Conservation (phyloP, 2,888 invertebrate genomes). For the Sisyra nigra region DNA sequence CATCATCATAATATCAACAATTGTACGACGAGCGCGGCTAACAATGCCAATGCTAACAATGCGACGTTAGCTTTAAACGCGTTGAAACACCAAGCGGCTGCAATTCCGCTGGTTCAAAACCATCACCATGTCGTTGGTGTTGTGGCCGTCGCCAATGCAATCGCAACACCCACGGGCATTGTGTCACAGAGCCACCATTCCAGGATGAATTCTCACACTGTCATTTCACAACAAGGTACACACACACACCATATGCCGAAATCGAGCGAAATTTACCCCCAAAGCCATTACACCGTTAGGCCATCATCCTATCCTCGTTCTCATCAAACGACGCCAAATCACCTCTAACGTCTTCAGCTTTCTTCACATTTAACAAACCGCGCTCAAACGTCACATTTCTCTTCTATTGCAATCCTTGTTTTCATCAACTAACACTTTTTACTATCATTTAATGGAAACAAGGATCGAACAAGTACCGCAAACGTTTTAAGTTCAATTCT, state of each 20-base stretch:
- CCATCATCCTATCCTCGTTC: not conserved
- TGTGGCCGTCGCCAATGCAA: not conserved
- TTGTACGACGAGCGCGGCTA: conserved; percentile 31
- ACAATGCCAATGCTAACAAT: not conserved
- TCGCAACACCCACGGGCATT: not conserved
- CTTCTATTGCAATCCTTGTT: too few relatives aligned
- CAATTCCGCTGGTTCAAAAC: conserved; percentile 7
- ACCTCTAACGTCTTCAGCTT: not conserved
- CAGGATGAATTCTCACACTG: conserved; percentile 5
- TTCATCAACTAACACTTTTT: too few relatives aligned
- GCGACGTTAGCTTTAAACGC: not conserved
- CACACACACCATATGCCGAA: not conserved
- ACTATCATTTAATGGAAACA: too few relatives aligned
- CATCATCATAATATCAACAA: conserved; percentile 30
- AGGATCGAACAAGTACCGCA: too few relatives aligned
- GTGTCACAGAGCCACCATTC: conserved; percentile 1
- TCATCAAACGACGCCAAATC: not conserved
- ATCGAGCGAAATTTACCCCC: too few relatives aligned
- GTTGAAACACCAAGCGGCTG: not conserved
- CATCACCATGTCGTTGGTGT: conserved; percentile 2
- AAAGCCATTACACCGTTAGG: not conserved
- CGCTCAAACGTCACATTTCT: too few relatives aligned
- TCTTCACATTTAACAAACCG: too few relatives aligned
- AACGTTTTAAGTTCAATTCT: too few relatives aligned
- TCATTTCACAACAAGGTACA: conserved; percentile 8